Evolutionary conservation across 2,888 invertebrate genomes (phyloP).

Genomic region (Callimorpha dominula): DNA sequence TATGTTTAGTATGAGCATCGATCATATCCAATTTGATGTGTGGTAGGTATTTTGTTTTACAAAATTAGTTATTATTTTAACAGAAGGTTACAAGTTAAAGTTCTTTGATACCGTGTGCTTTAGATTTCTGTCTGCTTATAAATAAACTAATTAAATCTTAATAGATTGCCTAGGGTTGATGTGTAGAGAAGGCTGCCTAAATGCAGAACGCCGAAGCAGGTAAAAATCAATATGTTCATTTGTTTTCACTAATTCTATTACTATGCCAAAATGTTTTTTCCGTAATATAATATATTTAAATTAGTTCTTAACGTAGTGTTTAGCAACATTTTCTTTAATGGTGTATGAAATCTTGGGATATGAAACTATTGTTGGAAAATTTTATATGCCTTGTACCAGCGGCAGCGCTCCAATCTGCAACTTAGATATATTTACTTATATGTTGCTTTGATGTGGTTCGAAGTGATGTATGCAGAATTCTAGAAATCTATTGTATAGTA

Average conservation of each 20-base stretch:
- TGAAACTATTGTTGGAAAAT: no score
- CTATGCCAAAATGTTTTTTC: background rate
- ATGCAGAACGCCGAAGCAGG: slow-evolving; percentile 1
- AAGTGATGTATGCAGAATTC: no score
- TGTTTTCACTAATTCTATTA: slow-evolving; percentile 3
- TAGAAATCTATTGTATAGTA: no score
- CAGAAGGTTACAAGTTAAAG: background rate
- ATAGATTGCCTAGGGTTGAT: background rate
- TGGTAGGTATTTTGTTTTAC: no score
- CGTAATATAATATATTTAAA: background rate
- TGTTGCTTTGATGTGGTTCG: no score
- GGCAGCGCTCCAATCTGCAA: no score
- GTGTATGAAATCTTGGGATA: background rate
- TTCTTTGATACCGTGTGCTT: background rate
- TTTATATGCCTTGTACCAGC: no score
- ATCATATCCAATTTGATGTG: no score
- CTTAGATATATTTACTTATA: no score
- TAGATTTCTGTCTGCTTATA: background rate
- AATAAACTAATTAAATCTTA: background rate
- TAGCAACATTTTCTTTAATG: background rate
- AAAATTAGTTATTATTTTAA: no score
- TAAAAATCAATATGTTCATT: background rate
- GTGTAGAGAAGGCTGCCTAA: background rate
- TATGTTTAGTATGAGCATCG: no score
- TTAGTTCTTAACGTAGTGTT: background rate